Evolutionary conservation across 2,888 invertebrate genomes (phyloP), one percentile per base, ranked within the genome.

Genomic region (Cybosia mesomella): DNA sequence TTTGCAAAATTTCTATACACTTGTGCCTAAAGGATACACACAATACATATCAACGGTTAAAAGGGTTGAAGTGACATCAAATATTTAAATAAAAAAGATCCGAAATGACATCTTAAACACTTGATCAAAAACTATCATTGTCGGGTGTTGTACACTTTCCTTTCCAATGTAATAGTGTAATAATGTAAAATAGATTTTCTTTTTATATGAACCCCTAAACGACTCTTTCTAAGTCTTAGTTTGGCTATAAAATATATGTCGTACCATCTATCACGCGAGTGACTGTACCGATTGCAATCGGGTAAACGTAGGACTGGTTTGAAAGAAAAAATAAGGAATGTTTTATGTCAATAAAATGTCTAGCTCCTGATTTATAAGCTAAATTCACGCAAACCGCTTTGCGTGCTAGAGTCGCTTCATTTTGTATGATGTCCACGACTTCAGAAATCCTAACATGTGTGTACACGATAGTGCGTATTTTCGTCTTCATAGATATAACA

Each of bases 381-480:
- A 18, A 36, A 63, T 54, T 63, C 63, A 63, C 63, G 63, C 63
- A 54, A 63, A 63, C 54, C 34, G 63, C 15, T 34, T 63, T 63
- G 63, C 63, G 54, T 63, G 63, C 32, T 22, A 34, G 5, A 34
- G 63, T 54, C 15, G 22, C 15, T 36, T 53, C 36, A 54, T 54
- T 36, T 63, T 53, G 32, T 34, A 21, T 21, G 54, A 7, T 15
- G 32, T 34, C 54, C 34, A 22, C 54, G 34, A 34, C 34, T 21
- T 21, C 7, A 0, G 18, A 32, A 34, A 22, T 32, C 15, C 32
- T 18, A 53, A 34, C 10, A 53, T 24, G 11, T 49, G 3, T 49
- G 3, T 43, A n/a, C 34, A 36, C n/a, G 28, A 53, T 13, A 15
- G 8, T 34, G 8, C 9, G 21, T 53, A 8, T 61, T 58, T 34